Conservation (phyloP, 1,140 invertebrate species). For the Uloborus diversus region DNA sequence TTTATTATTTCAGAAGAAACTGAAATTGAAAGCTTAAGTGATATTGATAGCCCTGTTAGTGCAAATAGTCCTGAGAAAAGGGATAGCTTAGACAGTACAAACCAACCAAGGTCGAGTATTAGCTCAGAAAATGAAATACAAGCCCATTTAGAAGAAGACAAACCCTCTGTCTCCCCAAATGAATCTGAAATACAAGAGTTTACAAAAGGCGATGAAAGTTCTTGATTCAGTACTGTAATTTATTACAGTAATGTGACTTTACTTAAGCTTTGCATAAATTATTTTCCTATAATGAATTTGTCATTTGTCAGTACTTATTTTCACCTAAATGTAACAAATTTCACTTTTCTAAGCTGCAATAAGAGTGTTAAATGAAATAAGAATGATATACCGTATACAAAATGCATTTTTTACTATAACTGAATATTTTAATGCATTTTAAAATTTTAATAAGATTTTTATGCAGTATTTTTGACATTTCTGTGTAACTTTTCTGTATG, state of each 20-base stretch:
- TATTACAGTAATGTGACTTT: not conserved
- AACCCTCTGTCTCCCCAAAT: not conserved
- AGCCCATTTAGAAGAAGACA: slow-evolving; percentile 41
- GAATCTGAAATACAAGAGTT: slow-evolving; percentile 4
- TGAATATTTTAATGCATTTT: too few relatives aligned
- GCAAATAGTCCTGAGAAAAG: slow-evolving; percentile 7
- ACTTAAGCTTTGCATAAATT: not conserved
- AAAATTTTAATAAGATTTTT: too few relatives aligned
- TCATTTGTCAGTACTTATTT: not conserved
- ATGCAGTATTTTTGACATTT: too few relatives aligned
- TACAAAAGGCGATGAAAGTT: not conserved
- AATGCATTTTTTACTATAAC: too few relatives aligned
- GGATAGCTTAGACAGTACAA: not conserved
- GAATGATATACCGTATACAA: too few relatives aligned
- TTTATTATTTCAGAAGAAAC: too few relatives aligned
- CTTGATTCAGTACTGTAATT: slow-evolving; percentile 1
- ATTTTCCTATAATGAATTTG: not conserved
- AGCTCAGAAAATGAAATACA: slow-evolving; percentile 46
- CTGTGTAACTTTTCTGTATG: too few relatives aligned
- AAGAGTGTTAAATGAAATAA: too few relatives aligned
- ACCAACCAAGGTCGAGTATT: slow-evolving; percentile 14
- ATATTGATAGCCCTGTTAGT: slow-evolving; percentile 4
- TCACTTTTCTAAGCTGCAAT: too few relatives aligned
- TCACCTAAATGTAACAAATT: too few relatives aligned
- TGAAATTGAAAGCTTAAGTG: slow-evolving; percentile 27